Evolutionary conservation across 2,888 invertebrate genomes (phyloP).

Genomic region (Catocala nupta): DNA sequence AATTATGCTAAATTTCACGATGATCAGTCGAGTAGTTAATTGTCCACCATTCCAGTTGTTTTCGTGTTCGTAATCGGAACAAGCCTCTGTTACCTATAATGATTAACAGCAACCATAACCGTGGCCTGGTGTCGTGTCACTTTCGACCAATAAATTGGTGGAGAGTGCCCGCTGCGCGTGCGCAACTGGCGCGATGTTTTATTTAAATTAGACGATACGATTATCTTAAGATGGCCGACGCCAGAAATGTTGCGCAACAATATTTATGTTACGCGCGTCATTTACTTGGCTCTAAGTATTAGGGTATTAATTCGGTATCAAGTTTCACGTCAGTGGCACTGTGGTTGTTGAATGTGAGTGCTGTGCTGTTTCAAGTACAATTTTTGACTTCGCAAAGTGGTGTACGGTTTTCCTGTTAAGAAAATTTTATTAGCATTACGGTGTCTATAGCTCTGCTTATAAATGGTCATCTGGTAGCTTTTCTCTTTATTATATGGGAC

Average conservation of each 20-base stretch:
- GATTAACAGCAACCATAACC: conserved; percentile 13
- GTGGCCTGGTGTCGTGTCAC: conserved; percentile 5
- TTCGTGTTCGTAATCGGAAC: not conserved
- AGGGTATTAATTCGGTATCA: conserved; percentile 10
- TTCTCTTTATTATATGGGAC: too few species aligned
- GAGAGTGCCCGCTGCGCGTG: conserved; percentile 50
- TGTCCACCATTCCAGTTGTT: not conserved
- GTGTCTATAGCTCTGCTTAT: too few species aligned
- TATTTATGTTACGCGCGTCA: conserved; percentile 19
- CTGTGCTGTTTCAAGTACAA: too few species aligned
- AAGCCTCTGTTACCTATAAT: conserved; percentile 10
- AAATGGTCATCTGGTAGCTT: too few species aligned
- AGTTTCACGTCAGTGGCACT: too few species aligned
- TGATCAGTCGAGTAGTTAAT: too few species aligned
- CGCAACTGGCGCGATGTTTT: conserved; percentile 38
- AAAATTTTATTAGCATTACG: too few species aligned
- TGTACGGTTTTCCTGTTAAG: too few species aligned
- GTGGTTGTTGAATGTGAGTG: too few species aligned
- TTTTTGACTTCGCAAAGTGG: too few species aligned
- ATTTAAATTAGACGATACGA: conserved; percentile 47
- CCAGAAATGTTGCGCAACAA: conserved; percentile 11
- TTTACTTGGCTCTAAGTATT: conserved; percentile 7
- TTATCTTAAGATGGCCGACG: conserved; percentile 32
- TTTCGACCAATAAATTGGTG: conserved; percentile 16
- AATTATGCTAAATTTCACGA: too few species aligned